Evolutionary conservation across 2,888 invertebrate species (phyloP).

Genomic region (Chrysolina americana): DNA sequence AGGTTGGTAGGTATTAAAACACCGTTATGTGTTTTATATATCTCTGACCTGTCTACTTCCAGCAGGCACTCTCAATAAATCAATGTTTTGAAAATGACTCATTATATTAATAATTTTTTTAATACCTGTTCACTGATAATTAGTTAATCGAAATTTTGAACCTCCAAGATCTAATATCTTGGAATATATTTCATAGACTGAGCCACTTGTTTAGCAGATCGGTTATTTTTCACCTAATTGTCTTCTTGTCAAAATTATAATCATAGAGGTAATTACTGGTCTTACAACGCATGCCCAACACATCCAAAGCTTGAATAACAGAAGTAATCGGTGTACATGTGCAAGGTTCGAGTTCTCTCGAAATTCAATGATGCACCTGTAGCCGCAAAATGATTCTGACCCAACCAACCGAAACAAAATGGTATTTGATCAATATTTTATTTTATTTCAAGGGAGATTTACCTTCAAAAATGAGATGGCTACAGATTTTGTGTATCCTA

Average conservation of each 20-base stretch:
- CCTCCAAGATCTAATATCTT: no score
- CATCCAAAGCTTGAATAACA: neutral
- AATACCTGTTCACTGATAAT: no score
- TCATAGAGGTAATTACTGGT: neutral
- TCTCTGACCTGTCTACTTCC: no score
- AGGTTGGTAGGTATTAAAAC: no score
- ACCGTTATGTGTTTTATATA: no score
- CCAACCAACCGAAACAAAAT: conserved; percentile 8
- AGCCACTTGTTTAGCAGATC: no score
- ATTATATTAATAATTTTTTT: no score
- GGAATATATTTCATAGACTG: no score
- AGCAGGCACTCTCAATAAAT: no score
- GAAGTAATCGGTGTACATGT: neutral
- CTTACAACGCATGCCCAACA: neutral
- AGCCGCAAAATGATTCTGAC: neutral
- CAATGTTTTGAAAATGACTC: no score
- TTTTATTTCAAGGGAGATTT: conserved; percentile 42
- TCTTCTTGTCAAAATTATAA: neutral
- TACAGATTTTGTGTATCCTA: conserved; percentile 50
- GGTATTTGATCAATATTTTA: conserved; percentile 44
- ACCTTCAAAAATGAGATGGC: conserved; percentile 43
- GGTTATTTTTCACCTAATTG: no score
- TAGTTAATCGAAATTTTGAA: no score
- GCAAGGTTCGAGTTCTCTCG: neutral
- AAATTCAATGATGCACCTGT: conserved; percentile 11